Base-by-base conservation (phyloP, 1,140 invertebrate genomes). In the Brachionus paranguensis region DNA sequence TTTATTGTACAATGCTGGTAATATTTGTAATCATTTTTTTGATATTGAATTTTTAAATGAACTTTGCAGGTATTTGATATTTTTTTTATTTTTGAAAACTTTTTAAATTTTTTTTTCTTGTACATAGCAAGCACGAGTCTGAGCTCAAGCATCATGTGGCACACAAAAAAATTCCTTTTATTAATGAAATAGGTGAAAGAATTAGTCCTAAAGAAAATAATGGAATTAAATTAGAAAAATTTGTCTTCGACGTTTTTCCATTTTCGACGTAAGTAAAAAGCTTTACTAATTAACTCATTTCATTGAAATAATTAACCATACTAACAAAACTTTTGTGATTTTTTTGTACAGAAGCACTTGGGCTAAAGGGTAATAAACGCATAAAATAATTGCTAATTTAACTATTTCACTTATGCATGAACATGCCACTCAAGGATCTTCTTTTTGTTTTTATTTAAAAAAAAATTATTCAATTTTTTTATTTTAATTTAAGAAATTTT, bases 191-290 rank as follows among this genome's bases (percentile, higher is more conserved):
- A 0, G 90, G 92, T 78, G 95, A 95, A 5, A 89, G 92, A 27
- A 89, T 91, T 60, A 93, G 92, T 79, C 96, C 97, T 0, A 91
- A 92, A 0, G 91, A 92, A 86, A 93, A 94, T 0, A 99, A 99
- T 88, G 97, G 97, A 24, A 96, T 99, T 85, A 99, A 99, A 91
- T 94, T 99, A 88, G 98, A 99, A 87, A 99, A 99, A 90, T 99
- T 99, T 89, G 94, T 99, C 2, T 99, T 99, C 88, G 98, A 99
- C 90, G 96, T 98, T 0, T 99, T 99, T 88, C 93, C 94, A 86
- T 97, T 96, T 89, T 92, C 95, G 0, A 92, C 94, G 89, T 92
- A 88, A 88, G 90, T 89, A 37, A 60, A 29, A 33, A 29, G 24
- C 0, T 60, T 27, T 60, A 8, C 2, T 60, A 60, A 60, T 60